phyloP scores from a whole-genome alignment of 2,888 invertebrate species.

The Rhagium mordax region DNA sequence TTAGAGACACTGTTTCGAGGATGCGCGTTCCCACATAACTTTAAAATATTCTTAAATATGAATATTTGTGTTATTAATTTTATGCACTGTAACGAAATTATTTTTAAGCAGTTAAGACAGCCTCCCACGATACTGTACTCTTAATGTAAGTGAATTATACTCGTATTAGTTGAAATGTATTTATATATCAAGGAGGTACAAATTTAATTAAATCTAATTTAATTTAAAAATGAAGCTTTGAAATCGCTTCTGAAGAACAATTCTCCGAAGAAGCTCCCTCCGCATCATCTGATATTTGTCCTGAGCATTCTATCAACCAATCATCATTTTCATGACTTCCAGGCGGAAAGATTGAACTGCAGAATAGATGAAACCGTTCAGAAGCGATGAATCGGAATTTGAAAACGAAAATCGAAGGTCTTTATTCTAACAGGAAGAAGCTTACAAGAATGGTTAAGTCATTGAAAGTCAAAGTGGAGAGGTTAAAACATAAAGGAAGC shows the following conservation, averaged over 20 bases:
- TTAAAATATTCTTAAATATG: neutral
- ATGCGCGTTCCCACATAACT: neutral
- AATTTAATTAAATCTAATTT: too few relatives aligned
- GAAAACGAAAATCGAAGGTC: neutral
- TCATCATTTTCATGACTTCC: neutral
- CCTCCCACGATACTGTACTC: too few relatives aligned
- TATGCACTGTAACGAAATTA: too few relatives aligned
- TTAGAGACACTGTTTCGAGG: neutral
- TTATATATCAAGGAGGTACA: too few relatives aligned
- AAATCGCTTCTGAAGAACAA: too few relatives aligned
- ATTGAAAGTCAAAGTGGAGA: neutral
- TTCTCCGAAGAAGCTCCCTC: too few relatives aligned
- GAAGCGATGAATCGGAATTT: neutral
- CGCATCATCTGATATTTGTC: neutral
- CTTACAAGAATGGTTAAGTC: slow-evolving; percentile 5
- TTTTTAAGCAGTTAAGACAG: too few relatives aligned
- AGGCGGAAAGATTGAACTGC: neutral
- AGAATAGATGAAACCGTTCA: neutral
- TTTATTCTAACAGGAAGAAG: neutral
- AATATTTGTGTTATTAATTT: too few relatives aligned
- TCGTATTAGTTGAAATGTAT: too few relatives aligned
- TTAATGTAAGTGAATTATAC: too few relatives aligned
- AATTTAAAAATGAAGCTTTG: too few relatives aligned
- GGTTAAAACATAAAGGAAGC: neutral
- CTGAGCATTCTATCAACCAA: neutral